phyloP scores from a whole-genome alignment of 1,140 invertebrate genomes.

The Calosoma granatense region DNA sequence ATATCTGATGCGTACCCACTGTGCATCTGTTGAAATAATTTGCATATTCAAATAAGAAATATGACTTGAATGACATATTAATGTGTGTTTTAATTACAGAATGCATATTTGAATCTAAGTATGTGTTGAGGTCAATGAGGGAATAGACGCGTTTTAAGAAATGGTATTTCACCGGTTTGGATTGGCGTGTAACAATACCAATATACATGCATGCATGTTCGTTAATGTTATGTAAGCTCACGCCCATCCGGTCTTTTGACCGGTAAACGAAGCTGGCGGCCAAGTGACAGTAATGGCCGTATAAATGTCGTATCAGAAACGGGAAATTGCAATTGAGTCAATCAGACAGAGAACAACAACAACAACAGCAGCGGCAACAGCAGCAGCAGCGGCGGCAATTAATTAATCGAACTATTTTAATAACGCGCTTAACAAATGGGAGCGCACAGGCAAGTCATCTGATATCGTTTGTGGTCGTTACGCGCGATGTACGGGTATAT shows the following conservation, averaged over 20 bases:
- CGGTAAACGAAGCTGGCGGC: conserved; percentile 17
- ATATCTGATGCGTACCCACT: too few species aligned
- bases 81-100: too few species aligned
- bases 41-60: too few species aligned
- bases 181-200: too few species aligned
- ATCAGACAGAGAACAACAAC: neutral
- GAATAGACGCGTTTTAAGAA: too few species aligned
- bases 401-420: neutral
- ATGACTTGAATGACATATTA: too few species aligned
- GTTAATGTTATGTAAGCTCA: conserved; percentile 18
- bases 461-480: neutral
- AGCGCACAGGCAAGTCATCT: neutral
- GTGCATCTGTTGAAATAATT: too few species aligned
- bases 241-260: conserved; percentile 11
- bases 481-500: neutral
- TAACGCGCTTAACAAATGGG: too few species aligned
- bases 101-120: too few species aligned
- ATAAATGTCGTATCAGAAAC: neutral
- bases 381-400: neutral
- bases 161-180: too few species aligned
- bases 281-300: conserved; percentile 29
- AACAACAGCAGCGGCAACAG: neutral
- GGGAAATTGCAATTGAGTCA: neutral
- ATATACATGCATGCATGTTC: neutral
- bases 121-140: too few species aligned